Evolutionary conservation across 92 coral and sea anemone genomes (phyloP).

Genomic region (Umimayanthus kanabou): DNA sequence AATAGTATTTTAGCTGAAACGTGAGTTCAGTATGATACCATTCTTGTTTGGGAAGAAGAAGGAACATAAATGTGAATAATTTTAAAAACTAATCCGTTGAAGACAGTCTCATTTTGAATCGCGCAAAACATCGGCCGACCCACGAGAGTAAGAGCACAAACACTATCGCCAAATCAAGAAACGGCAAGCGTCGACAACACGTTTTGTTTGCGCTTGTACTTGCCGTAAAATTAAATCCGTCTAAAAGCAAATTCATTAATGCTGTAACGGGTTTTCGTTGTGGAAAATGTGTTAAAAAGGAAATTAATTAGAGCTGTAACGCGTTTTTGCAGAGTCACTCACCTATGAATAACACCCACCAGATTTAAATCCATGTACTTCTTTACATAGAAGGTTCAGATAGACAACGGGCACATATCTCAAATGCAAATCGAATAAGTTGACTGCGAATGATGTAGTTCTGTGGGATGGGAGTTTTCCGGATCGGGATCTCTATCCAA

Average conservation of each 20-base stretch:
- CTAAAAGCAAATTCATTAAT: background rate
- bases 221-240: background rate
- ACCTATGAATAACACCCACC: background rate
- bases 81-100: background rate
- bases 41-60: background rate
- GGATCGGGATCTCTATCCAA: background rate
- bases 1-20: background rate
- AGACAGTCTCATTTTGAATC: background rate
- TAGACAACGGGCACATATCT: background rate
- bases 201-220: background rate
- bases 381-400: background rate
- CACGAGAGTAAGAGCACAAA: background rate
- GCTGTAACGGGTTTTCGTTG: background rate
- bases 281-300: background rate
- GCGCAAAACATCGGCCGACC: background rate
- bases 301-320: background rate
- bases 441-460: too few species aligned
- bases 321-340: background rate
- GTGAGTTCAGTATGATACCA: background rate
- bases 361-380: background rate
- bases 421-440: too few species aligned
- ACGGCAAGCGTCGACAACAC: background rate
- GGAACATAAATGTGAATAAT: background rate
- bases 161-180: background rate
- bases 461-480: background rate